phyloP scores from a whole-genome alignment of 1,140 invertebrate genomes.

The Thaumatotibia leucotreta region DNA sequence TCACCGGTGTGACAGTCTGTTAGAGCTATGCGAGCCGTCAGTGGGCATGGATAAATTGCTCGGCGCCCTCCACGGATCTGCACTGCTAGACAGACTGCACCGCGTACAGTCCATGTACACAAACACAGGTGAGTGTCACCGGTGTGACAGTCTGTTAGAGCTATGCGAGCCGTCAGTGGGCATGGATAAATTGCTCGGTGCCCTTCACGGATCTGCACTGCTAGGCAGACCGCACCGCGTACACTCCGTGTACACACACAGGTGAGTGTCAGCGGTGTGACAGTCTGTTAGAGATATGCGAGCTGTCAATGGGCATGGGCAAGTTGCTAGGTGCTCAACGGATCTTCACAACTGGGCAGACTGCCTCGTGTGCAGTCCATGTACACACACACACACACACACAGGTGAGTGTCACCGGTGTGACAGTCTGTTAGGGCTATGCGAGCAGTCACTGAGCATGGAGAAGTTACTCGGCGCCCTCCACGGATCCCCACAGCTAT shows the following conservation, averaged over 20 bases:
- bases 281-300: constrained; percentile 71
- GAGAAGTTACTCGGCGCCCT: constrained; percentile 80
- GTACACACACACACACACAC: constrained; percentile 86
- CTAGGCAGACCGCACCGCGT: constrained; percentile 79
- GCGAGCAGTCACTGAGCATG: constrained; percentile 78
- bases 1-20: too few relatives aligned
- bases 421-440: constrained; percentile 65
- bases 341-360: constrained; percentile 81
- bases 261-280: constrained; percentile 44
- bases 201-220: constrained; percentile 81
- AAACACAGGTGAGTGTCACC: constrained; percentile 67
- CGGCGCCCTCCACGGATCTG: constrained; percentile 80
- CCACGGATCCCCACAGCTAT: constrained; percentile 82
- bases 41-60: too few relatives aligned
- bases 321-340: constrained; percentile 80
- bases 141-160: too few relatives aligned
- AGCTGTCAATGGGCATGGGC: constrained; percentile 78
- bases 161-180: constrained; percentile 77
- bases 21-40: background rate
- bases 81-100: constrained; percentile 79
- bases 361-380: constrained; percentile 91
- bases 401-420: constrained; percentile 61
- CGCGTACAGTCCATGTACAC: constrained; percentile 81
- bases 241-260: constrained; percentile 86
- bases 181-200: constrained; percentile 80